A percentile compares a stretch with the other conserved stretches of the same genome.
phyloP scores from a whole-genome alignment of 2,888 invertebrate species.

The Drosophila kambysellisi region DNA sequence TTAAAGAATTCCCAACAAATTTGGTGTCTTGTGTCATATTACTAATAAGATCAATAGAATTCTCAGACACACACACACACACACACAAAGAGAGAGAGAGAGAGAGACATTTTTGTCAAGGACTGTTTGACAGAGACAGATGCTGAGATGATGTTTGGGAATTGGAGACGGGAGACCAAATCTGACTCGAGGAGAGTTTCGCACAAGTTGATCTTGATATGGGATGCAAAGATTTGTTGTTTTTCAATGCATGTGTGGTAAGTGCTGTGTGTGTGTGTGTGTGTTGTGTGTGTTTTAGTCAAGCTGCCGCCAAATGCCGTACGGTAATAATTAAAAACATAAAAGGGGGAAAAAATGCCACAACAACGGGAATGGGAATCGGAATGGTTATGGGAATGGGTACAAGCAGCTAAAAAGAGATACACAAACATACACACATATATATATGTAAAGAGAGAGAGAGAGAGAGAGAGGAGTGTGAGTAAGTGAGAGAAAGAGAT shows the following conservation, averaged over 20 bases:
- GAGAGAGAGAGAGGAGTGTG: not conserved
- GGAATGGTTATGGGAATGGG: conserved; percentile 47
- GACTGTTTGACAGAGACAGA: conserved; percentile 31
- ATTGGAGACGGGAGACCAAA: conserved; percentile 26
- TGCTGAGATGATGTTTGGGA: conserved; percentile 1
- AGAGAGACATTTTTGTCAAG: conserved; percentile 21
- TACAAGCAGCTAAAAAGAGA: conserved; percentile 21
- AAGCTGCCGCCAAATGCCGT: conserved; percentile 68
- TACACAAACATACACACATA: not conserved
- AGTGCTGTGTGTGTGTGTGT: conserved; percentile 19
- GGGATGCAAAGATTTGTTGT: conserved; percentile 37
- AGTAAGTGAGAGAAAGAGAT: conserved; percentile 11
- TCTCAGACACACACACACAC: not conserved
- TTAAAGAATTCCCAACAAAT: not conserved
- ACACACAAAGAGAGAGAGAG: too few species aligned
- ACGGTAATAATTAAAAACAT: conserved; percentile 78
- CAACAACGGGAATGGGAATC: conserved; percentile 56
- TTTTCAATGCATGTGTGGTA: conserved; percentile 17
- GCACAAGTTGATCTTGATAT: conserved; percentile 49
- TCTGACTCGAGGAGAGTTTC: conserved; percentile 45
- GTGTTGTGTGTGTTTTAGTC: conserved; percentile 43
- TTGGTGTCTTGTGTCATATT: not conserved
- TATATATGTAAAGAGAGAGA: not conserved
- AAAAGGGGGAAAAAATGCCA: conserved; percentile 66
- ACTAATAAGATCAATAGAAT: conserved; percentile 22